Base-by-base conservation (phyloP, 2,797 vertebrate genomes). In the Gallinago solitaria region DNA sequence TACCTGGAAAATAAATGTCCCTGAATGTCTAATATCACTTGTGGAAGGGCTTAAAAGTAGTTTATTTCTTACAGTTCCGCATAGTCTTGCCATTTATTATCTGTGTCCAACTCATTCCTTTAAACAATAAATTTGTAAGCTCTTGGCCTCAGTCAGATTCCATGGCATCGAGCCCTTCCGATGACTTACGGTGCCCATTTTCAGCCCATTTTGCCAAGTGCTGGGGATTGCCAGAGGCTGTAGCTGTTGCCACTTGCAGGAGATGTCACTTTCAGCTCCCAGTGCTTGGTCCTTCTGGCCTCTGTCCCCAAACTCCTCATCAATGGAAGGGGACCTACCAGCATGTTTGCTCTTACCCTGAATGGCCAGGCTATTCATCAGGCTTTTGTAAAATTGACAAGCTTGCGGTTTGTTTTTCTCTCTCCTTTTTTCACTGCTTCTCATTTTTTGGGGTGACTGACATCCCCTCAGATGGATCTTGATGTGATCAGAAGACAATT, bases 41-140 rank as follows among this genome's bases (percentile, higher is more conserved):
- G 27, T 88, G 83, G 32, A 86, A 82, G 56, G 30, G 14, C 28
- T 79, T 93, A 65, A 83, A 87, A 88, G 74, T 47, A 83, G 39
- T 59, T 41, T 50, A 16, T 89, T 87, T 93, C 47, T 77, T 76
- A 76, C 19, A 65, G 61, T 0, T 6, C 23, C 35, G 19, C 35
- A 9, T 76, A 53, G 25, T 90, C 63, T 73, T 89, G 23, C 24
- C 30, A 16, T 67, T 87, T 50, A 43, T 80, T 89, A 12, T 84
- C 54, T 57, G 24, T 41, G 25, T 74, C 77, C 75, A 35, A 5
- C 32, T 80, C 6, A 41, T 77, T 51, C 67, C 47, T 92, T 81
- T 88, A 61, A 73, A 65, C 17, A 69, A 13, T 71, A 68, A 39
- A 54, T 48, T 35, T 37, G 19, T 43, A 78, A 81, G 2, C 15